Conservation (phyloP, 1,140 invertebrate species). For the Chymomyza costata region DNA sequence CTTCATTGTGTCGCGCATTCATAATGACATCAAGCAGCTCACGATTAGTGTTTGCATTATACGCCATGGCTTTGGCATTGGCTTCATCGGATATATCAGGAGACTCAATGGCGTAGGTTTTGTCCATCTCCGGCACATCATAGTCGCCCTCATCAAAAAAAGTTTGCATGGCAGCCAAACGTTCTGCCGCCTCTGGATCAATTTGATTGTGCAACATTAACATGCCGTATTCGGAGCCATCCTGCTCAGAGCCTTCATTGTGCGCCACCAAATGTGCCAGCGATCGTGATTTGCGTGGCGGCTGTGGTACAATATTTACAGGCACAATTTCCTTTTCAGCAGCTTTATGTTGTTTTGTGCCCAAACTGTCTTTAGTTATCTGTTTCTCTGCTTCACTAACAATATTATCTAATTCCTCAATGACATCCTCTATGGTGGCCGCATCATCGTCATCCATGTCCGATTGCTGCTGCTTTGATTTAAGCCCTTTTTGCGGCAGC, state of each 20-base stretch:
- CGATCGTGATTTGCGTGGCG: conserved; percentile 78
- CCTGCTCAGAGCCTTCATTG: conserved; percentile 63
- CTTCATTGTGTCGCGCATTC: conserved; percentile 76
- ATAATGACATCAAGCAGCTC: conserved; percentile 77
- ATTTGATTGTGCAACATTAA: conserved; percentile 47
- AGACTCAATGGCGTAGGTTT: conserved; percentile 47
- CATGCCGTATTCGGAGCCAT: conserved; percentile 71
- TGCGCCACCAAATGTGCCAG: conserved; percentile 77
- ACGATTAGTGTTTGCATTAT: conserved; percentile 76
- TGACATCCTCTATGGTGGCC: conserved; percentile 90
- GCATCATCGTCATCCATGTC: conserved; percentile 81
- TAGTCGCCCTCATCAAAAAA: conserved; percentile 75
- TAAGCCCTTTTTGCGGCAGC: conserved; percentile 63
- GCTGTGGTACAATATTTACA: conserved; percentile 80
- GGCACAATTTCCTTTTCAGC: conserved; percentile 79
- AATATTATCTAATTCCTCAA: conserved; percentile 88
- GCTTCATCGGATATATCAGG: conserved; percentile 76
- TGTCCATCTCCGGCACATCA: conserved; percentile 78
- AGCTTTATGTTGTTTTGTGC: conserved; percentile 36
- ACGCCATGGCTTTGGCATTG: conserved; percentile 72
- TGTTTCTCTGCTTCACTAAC: conserved; percentile 89
- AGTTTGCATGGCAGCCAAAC: conserved; percentile 55
- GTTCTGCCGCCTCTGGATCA: conserved; percentile 41
- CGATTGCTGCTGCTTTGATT: conserved; percentile 3
- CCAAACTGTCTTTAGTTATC: conserved; percentile 76